Evolutionary conservation across 35 echinoderm and acorn worm genomes (phyloP).

Genomic region (Apostichopus californicus): DNA sequence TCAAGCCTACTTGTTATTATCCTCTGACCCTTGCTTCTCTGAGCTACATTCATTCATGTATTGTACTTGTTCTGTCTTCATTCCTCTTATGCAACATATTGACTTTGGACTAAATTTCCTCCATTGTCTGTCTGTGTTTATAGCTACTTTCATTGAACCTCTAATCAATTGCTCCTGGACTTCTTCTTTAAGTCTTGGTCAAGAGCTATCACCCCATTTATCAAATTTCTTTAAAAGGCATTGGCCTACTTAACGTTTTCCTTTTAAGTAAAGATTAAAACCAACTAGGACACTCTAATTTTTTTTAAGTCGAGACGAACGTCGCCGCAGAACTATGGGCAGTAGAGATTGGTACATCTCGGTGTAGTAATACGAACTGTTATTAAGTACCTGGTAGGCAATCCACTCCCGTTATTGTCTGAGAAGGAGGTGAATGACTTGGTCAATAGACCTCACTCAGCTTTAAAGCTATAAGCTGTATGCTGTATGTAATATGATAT

Average conservation of each 20-base stretch:
- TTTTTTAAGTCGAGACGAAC: neutral
- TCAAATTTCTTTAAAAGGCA: conserved; percentile 5
- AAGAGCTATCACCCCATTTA: neutral
- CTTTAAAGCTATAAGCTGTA: too few species aligned
- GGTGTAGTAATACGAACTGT: neutral
- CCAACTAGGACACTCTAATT: neutral
- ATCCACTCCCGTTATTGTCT: neutral
- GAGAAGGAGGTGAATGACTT: neutral
- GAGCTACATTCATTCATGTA: too few species aligned
- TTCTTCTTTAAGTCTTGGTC: neutral
- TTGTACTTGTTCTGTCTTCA: too few species aligned
- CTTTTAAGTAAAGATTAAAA: neutral
- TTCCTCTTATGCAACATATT: too few species aligned
- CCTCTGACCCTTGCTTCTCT: too few species aligned
- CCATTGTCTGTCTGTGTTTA: too few species aligned
- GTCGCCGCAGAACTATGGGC: too few species aligned
- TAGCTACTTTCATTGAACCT: neutral
- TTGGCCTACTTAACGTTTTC: neutral
- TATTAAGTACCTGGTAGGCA: neutral
- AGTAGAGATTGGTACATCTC: neutral
- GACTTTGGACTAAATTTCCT: too few species aligned
- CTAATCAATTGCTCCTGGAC: neutral
- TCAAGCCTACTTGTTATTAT: too few species aligned
- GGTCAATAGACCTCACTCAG: neutral
- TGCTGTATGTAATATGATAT: too few species aligned